Percentiles rank a stretch among this genome's conserved stretches.
Evolutionary conservation across 2,888 invertebrate species (phyloP).

Genomic region (Melanargia galathea): DNA sequence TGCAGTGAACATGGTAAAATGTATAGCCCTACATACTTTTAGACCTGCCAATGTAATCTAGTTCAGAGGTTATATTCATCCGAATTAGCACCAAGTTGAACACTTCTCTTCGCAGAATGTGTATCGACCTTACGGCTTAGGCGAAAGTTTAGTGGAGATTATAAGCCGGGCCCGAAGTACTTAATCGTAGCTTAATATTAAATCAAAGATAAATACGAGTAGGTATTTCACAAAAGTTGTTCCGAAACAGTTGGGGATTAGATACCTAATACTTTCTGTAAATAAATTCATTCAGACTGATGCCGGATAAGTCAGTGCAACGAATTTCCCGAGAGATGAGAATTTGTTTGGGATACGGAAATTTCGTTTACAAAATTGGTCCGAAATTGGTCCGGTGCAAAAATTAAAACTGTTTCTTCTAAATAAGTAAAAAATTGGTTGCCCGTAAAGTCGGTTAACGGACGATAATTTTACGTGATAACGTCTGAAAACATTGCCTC

Average conservation of each 20-base stretch:
- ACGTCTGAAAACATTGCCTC: too few species aligned
- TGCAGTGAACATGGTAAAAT: too few species aligned
- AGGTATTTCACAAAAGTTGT: conserved; percentile 6
- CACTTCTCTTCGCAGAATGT: too few species aligned
- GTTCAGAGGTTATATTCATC: too few species aligned
- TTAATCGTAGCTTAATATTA: conserved; percentile 9
- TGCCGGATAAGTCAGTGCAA: conserved; percentile 26
- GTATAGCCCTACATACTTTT: too few species aligned
- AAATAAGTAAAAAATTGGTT: background rate
- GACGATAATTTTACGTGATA: too few species aligned
- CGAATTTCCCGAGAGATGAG: conserved; percentile 31
- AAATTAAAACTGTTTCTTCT: conserved; percentile 3
- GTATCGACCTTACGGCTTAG: too few species aligned
- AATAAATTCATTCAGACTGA: conserved; percentile 26
- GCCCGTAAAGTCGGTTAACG: background rate
- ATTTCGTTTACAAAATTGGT: conserved; percentile 21
- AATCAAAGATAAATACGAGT: conserved; percentile 4
- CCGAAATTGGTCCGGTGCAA: background rate
- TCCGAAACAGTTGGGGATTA: conserved; percentile 20
- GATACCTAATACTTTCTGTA: conserved; percentile 32
- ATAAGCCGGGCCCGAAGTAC: background rate
- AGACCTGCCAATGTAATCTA: too few species aligned
- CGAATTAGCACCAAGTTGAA: too few species aligned
- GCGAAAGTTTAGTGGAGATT: too few species aligned
- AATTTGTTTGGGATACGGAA: conserved; percentile 25